Evolutionary conservation across 2,797 vertebrate species (phyloP).

Genomic region (Urocyon cinereoargenteus): DNA sequence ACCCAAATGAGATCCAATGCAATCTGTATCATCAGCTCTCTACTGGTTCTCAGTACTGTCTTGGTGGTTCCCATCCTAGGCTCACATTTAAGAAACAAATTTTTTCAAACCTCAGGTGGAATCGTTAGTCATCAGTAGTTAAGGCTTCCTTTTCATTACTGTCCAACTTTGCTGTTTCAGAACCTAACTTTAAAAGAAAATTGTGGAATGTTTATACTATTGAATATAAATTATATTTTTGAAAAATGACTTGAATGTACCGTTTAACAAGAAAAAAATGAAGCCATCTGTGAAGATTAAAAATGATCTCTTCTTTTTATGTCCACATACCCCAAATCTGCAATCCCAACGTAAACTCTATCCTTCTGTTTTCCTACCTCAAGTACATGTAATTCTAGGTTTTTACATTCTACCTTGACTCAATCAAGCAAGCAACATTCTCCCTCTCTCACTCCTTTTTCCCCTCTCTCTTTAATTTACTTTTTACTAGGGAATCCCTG

Average conservation of each 20-base stretch:
- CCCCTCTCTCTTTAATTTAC: not conserved
- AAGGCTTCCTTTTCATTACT: not conserved
- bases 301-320: constrained; percentile 16
- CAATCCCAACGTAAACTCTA: not conserved
- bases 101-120: not conserved
- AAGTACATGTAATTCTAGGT: not conserved
- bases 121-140: not conserved
- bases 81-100: not conserved
- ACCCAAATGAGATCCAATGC: not conserved
- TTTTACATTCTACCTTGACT: not conserved
- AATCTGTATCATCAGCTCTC: not conserved
- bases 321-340: not conserved
- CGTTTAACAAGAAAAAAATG: not conserved
- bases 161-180: not conserved
- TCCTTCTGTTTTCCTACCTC: not conserved
- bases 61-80: not conserved
- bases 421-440: not conserved
- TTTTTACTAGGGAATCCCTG: not conserved
- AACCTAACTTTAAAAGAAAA: constrained; percentile 2
- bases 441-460: not conserved
- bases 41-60: not conserved
- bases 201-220: not conserved
- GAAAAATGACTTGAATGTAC: constrained; percentile 8
- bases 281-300: not conserved
- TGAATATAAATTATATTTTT: constrained; percentile 34